Percentiles rank a stretch among this genome's conserved stretches.
Conservation (phyloP, 2,113 vertebrate genomes). For the Eolophus roseicapilla region DNA sequence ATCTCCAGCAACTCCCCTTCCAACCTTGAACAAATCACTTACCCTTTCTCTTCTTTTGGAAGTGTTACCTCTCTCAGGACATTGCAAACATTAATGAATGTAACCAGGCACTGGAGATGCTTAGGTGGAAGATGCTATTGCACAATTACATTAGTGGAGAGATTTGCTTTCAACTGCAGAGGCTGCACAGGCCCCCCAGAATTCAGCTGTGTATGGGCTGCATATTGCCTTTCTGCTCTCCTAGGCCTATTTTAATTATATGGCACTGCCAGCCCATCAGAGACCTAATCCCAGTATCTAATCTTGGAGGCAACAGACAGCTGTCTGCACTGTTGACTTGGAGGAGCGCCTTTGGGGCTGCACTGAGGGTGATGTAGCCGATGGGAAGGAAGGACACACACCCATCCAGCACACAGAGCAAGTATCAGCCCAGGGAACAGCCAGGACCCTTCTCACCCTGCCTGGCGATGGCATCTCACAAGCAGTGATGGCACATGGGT, state of each 20-base stretch:
- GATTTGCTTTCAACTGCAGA: background rate
- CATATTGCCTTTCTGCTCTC: background rate
- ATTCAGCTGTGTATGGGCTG: background rate
- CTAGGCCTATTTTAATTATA: background rate
- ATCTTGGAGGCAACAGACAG: constrained; percentile 26
- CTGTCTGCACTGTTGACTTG: background rate
- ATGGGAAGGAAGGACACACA: background rate
- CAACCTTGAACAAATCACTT: background rate
- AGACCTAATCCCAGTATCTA: constrained; percentile 13
- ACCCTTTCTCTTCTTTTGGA: background rate
- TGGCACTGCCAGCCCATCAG: background rate
- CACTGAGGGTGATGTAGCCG: fast-evolving
- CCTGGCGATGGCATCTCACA: background rate
- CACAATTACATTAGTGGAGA: background rate
- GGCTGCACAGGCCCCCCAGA: background rate
- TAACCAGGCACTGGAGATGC: background rate
- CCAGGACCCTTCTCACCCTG: background rate
- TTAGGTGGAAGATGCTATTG: background rate
- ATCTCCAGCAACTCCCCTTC: background rate
- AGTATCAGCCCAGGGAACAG: background rate
- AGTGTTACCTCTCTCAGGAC: background rate
- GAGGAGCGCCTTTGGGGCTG: background rate
- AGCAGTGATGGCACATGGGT: background rate
- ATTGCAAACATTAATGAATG: background rate
- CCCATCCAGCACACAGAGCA: background rate